phyloP scores from a whole-genome alignment of 2,797 vertebrate species.

The Galagoides demidoff region DNA sequence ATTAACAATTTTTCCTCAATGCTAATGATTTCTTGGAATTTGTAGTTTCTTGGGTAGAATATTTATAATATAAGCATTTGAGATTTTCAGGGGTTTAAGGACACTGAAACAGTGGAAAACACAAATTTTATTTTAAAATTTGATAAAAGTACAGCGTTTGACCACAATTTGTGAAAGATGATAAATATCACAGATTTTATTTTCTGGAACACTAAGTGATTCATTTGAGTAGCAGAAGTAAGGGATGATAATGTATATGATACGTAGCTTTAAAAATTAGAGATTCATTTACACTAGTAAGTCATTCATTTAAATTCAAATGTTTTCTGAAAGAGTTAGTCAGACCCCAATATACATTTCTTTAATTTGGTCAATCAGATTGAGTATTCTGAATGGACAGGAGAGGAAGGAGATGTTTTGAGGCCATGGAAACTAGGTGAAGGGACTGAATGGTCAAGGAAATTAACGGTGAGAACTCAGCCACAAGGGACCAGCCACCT shows the following conservation, averaged over 20 bases:
- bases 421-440: neutral
- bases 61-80: conserved; percentile 7
- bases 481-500: neutral
- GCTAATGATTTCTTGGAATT: neutral
- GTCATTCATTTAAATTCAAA: conserved; percentile 5
- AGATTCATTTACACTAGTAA: conserved; percentile 4
- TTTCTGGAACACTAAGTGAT: neutral
- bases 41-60: neutral
- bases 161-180: conserved; percentile 2
- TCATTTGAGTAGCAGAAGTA: neutral
- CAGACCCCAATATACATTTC: neutral
- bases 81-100: neutral
- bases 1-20: neutral
- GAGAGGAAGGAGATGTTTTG: neutral
- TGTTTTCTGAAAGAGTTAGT: neutral
- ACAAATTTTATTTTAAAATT: conserved; percentile 4
- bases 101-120: neutral
- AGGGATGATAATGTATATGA: neutral
- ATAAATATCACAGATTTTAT: neutral
- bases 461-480: neutral
- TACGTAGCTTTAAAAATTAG: conserved; percentile 16
- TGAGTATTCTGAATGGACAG: neutral
- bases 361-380: neutral
- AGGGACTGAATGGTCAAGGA: neutral
- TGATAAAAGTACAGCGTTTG: neutral